phyloP scores from a whole-genome alignment of 1,140 invertebrate species.

The Conus ventricosus region DNA sequence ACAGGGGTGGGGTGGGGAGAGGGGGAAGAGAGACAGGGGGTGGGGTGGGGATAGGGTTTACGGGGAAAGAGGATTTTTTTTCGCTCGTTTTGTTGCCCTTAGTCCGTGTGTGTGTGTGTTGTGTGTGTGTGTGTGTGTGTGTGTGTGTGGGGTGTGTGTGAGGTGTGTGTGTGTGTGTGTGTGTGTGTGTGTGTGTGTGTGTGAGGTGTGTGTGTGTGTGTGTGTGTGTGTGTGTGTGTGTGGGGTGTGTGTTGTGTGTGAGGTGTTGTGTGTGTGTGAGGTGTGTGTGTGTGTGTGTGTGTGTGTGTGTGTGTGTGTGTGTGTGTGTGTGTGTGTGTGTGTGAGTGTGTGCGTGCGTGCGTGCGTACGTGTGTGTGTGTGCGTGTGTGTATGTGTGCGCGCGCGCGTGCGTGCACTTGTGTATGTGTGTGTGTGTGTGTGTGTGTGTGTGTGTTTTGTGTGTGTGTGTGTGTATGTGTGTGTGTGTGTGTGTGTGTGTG shows the following conservation, averaged over 20 bases:
- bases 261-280: not conserved
- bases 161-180: no score
- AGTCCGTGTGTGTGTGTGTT: no score
- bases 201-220: not conserved
- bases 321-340: constrained; percentile 13
- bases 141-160: no score
- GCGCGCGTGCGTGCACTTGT: no score
- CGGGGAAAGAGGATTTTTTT: not conserved
- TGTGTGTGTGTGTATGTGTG: not conserved
- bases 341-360: not conserved
- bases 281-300: not conserved
- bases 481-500: not conserved
- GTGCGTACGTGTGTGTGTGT: not conserved
- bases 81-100: no score
- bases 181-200: not conserved
- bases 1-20: no score
- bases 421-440: no score
- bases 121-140: no score
- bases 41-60: no score
- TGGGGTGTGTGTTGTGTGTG: constrained; percentile 15
- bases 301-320: constrained; percentile 14
- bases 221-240: constrained; percentile 6
- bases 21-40: not conserved
- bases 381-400: no score
- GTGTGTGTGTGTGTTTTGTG: not conserved